Conservation (phyloP, 2,797 vertebrate species). For the Tarsius wallacei region DNA sequence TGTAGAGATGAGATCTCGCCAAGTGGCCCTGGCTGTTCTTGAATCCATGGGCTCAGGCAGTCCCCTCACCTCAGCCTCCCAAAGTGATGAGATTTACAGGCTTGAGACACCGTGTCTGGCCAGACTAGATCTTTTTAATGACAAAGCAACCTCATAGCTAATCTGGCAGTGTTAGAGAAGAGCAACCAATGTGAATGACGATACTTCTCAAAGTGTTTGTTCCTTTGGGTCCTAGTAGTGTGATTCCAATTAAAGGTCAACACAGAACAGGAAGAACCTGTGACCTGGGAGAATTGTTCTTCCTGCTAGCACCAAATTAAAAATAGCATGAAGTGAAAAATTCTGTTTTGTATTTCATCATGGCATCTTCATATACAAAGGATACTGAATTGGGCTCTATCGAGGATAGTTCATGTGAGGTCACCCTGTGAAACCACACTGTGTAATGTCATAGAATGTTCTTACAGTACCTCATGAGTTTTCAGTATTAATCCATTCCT, state of each 20-base stretch:
- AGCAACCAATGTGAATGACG: not conserved
- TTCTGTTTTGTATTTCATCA: conserved; percentile 15
- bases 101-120: no score
- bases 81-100: no score
- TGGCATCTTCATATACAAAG: not conserved
- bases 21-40: no score
- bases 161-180: not conserved
- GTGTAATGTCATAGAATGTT: not conserved
- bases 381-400: not conserved
- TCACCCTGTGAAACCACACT: not conserved
- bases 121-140: not conserved
- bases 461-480: not conserved
- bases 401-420: not conserved
- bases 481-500: not conserved
- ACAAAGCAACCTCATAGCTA: not conserved
- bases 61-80: no score
- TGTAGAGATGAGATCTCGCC: no score
- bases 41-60: no score
- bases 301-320: not conserved
- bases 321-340: conserved; percentile 26
- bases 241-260: not conserved
- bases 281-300: not conserved
- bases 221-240: not conserved
- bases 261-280: not conserved
- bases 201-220: not conserved